These are phyloP conservation scores for Spheniscus humboldti DNA, from an alignment of 2,797 vertebrate species.

Conservation along the genomic window DNA sequence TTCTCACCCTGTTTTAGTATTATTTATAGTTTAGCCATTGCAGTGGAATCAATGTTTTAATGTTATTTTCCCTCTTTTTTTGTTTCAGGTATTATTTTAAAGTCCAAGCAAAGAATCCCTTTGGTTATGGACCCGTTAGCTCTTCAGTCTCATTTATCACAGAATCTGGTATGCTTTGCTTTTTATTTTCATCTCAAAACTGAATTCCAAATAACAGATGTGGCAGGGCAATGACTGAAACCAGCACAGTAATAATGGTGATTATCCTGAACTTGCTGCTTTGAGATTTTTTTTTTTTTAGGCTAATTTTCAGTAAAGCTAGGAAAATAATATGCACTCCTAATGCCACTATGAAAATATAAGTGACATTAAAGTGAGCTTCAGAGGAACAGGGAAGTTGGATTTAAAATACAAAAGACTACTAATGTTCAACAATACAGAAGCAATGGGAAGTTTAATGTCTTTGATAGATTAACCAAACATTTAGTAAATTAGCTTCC, in stretches of 20 bases:
- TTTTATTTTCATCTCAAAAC: constrained; percentile 4
- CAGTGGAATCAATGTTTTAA: neutral
- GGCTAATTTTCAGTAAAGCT: neutral
- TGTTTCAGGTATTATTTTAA: constrained; percentile 94
- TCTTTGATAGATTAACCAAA: constrained; percentile 1
- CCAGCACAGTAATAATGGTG: neutral
- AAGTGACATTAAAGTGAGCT: neutral
- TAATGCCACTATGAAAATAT: neutral
- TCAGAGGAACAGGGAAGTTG: neutral
- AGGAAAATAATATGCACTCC: neutral
- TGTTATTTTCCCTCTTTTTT: neutral
- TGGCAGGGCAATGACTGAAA: neutral
- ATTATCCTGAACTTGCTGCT: neutral
- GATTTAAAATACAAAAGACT: neutral
- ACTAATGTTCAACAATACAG: neutral
- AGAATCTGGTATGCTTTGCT: constrained; percentile 87
- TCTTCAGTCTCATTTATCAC: constrained; percentile 91
- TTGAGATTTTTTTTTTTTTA: neutral
- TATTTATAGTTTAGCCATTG: neutral
- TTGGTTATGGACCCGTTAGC: constrained; percentile 92
- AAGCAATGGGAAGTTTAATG: neutral
- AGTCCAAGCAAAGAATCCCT: constrained; percentile 94
- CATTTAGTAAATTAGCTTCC: neutral
- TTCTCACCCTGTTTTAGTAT: neutral
- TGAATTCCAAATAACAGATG: neutral